Evolutionary conservation across 2,888 invertebrate genomes (phyloP), one percentile per base, ranked within the genome.

Genomic region (Synanthedon myopaeformis): DNA sequence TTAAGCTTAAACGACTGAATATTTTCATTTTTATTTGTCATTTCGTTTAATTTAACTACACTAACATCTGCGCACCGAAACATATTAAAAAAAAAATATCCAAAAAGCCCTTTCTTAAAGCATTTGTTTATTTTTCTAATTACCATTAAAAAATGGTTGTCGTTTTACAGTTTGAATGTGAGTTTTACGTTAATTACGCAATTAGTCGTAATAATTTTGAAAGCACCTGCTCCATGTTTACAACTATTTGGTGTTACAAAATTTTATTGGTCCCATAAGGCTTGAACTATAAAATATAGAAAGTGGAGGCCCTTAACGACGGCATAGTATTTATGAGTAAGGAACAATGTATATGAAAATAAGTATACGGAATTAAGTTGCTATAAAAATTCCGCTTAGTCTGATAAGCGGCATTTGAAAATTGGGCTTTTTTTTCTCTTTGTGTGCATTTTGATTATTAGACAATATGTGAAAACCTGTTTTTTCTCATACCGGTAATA

Each of bases 61-160:
- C 23, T 11, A n/a, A 52, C 58, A 55, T 58, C 55, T 56, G 56
- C 49, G 52, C 48, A 50, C 17, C 23, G 54, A 49, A 52, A 52
- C 49, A 48, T 49, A 14, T 53, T 54, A 53, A 52, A 2, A 42
- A 55, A 55, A 52, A 55, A 54, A 58, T 51, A 51, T 51, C 49
- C 52, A 56, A 64, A 58, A 55, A 63, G 57, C 54, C 56, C 64
- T 72, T 67, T 57, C 52, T 53, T 58, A 51, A 53, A 61, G 64
- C 63, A 64, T 67, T 64, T 72, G 70, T 74, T 73, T 71, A 72
- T 68, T 66, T 65, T 66, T 59, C 55, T 67, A 68, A 74, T 73
- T 69, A 68, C 56, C 66, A 65, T 65, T 64, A 54, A 28, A 56
- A 64, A 64, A 56, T 55, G 53, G 62, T 61, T 59, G 61, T 62